phyloP scores from a whole-genome alignment of 2,797 vertebrate genomes.

The Hapalemur alaotrensis region DNA sequence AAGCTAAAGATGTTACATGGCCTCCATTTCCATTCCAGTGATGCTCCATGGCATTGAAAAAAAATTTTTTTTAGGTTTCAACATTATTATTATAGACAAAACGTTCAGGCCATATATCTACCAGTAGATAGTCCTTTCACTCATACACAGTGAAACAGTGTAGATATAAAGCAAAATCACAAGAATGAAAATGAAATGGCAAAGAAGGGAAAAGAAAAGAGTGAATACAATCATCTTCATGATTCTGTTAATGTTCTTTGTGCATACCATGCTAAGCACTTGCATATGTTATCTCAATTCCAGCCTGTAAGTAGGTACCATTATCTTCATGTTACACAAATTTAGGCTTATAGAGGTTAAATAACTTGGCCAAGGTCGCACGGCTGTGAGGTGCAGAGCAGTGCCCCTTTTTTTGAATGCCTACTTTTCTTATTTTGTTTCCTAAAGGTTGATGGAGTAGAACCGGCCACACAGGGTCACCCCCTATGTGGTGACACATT shows the following conservation, averaged over 20 bases:
- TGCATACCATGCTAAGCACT: neutral
- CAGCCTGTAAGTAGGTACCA: neutral
- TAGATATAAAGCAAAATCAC: neutral
- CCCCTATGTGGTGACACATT: neutral
- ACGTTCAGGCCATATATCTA: neutral
- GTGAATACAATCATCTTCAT: neutral
- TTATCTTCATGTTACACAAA: neutral
- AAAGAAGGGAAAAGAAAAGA: neutral
- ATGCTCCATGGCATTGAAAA: neutral
- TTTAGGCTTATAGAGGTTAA: neutral
- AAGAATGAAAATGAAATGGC: neutral
- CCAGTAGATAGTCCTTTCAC: neutral
- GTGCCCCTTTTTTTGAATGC: neutral
- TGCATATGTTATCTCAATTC: neutral
- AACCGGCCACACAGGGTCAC: neutral
- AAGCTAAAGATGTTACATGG: neutral
- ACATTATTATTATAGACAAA: neutral
- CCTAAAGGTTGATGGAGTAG: neutral
- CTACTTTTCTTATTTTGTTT: slow-evolving; percentile 17
- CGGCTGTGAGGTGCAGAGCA: neutral
- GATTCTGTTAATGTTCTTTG: neutral
- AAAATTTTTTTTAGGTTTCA: neutral
- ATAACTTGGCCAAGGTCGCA: neutral
- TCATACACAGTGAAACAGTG: neutral
- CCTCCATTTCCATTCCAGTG: neutral